These are phyloP conservation scores for Parazoanthus atlanticus DNA, from an alignment of 92 coral and sea anemone genomes.

Conservation along the genomic window DNA sequence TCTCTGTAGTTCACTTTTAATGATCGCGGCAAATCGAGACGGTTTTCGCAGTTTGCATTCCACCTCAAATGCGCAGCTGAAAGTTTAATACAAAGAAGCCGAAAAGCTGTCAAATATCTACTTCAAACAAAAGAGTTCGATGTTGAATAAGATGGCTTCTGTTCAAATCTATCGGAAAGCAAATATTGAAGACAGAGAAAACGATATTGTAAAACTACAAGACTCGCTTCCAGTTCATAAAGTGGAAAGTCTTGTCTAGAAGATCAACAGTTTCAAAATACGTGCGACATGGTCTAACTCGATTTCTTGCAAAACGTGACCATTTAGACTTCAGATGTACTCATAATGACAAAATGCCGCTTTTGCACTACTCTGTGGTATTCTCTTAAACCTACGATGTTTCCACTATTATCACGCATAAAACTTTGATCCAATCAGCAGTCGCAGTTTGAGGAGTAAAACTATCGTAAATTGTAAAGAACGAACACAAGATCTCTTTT, in stretches of 20 bases:
- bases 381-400: neutral
- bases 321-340: neutral
- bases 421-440: neutral
- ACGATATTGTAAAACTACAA: neutral
- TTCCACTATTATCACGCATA: neutral
- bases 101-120: slow-evolving; percentile 19
- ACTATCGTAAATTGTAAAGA: neutral
- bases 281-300: neutral
- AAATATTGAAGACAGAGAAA: neutral
- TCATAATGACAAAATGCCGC: too few relatives aligned
- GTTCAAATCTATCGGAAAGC: slow-evolving; percentile 8
- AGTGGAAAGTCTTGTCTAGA: neutral
- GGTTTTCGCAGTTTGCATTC: neutral
- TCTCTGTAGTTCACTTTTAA: neutral
- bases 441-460: neutral
- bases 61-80: slow-evolving; percentile 13
- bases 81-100: slow-evolving; percentile 11
- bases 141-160: neutral
- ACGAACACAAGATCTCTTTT: neutral
- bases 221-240: neutral
- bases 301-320: neutral
- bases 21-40: neutral
- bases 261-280: too few relatives aligned
- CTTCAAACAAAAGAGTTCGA: slow-evolving; percentile 4
- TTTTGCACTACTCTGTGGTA: neutral